Conservation (phyloP, 1,140 invertebrate genomes). For the Bombus vancouverensis region DNA sequence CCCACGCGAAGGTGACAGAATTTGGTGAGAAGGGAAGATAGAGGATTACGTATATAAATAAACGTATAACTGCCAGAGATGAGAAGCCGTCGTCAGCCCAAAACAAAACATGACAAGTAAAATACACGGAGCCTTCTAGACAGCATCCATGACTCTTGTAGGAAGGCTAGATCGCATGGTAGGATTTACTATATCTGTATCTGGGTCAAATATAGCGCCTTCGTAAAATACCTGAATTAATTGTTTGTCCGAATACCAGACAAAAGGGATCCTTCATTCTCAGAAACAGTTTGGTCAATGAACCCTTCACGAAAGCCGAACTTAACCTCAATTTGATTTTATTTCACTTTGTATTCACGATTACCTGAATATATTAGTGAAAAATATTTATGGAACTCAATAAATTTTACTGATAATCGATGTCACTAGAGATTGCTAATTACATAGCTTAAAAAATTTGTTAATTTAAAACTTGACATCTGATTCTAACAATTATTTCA, state of each 20-base stretch:
- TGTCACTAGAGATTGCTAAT: neutral
- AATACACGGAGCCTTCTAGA: conserved; percentile 6
- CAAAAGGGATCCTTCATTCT: conserved; percentile 23
- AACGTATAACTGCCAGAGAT: conserved; percentile 10
- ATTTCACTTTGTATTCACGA: neutral
- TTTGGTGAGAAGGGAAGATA: neutral
- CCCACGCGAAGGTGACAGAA: neutral
- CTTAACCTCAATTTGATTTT: neutral
- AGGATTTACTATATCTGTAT: conserved; percentile 42
- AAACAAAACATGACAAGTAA: conserved; percentile 30
- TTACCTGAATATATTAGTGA: neutral
- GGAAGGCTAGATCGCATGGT: conserved; percentile 7
- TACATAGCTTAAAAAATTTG: neutral
- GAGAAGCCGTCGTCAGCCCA: conserved; percentile 4
- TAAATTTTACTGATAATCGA: neutral
- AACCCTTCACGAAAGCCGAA: neutral
- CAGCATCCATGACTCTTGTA: conserved; percentile 8
- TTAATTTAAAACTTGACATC: no score
- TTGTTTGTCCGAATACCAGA: conserved; percentile 1
- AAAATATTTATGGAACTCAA: neutral
- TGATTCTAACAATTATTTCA: no score
- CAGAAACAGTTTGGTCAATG: conserved; percentile 36
- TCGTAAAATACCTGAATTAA: conserved; percentile 24
- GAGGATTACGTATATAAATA: conserved; percentile 11
- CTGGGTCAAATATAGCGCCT: conserved; percentile 24